Evolutionary conservation across 2,113 vertebrate species (phyloP), one percentile per base, ranked within the genome.

Genomic region (Hyla sarda): DNA sequence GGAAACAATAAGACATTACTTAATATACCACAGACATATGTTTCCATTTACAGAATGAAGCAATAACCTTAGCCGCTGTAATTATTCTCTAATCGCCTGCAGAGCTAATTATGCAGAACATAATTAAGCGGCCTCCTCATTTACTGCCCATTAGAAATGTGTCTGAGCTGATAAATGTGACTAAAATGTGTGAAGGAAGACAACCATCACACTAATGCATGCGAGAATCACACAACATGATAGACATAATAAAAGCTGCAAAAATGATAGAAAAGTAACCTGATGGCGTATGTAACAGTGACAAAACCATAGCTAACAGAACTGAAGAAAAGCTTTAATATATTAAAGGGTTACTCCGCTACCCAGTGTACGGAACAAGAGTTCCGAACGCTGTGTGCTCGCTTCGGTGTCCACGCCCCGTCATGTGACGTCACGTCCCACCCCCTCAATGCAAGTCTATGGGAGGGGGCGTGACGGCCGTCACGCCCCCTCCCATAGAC

Each of bases 61-160:
- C n/a, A 83, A 60, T 83, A 82, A 82, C 80, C 82, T 28, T 50
- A 21, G 52, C 71, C 62, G 72, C 16, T 45, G 45, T 76, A 83
- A 83, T 83, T 72, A 65, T 28, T 48, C 41, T 65, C 54, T 84
- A 84, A 84, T 76, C 60, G 72, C 83, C 72, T 34, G 56, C 41
- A 50, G 41, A 76, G 34, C 77, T 76, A 84, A 84, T 84, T 76
- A 76, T 76, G 41, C 54, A 76, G 72, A 84, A 75, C 54, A 76
- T 50, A 50, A 69, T 62, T 69, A 52, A 62, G 48, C 56, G 1
- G 83, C 72, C 72, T 65, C 28, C 72, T 12, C 56, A 76, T 84
- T 62, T 84, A 65, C 37, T 76, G 56, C 65, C 56, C 54, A 32
- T 84, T 62, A 76, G 62, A 82, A 69, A 69, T 34, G 47, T 32